A percentile compares a stretch with the other conserved stretches of the same genome.
These are phyloP conservation scores for Thecocarcelia acutangulata DNA, from an alignment of 2,888 invertebrate species.

Conservation along the genomic window DNA sequence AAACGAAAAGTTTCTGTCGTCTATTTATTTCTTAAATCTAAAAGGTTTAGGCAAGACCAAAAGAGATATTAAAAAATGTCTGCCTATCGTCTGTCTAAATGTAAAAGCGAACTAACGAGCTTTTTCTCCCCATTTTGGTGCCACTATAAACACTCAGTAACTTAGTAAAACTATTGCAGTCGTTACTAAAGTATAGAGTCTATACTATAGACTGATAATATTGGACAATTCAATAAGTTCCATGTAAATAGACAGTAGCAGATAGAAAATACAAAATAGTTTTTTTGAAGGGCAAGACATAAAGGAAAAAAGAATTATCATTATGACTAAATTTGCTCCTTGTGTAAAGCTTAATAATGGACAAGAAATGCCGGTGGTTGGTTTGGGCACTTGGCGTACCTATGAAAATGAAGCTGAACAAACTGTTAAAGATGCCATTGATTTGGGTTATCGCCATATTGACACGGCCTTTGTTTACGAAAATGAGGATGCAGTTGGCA, in stretches of 20 bases:
- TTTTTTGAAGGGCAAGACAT: slow-evolving; percentile 11
- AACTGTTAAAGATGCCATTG: slow-evolving; percentile 81
- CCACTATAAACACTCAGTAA: slow-evolving; percentile 5
- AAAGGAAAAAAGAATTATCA: slow-evolving; percentile 17
- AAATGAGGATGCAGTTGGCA: slow-evolving; percentile 81
- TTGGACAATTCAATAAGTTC: slow-evolving; percentile 24
- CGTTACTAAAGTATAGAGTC: no score
- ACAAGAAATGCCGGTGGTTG: slow-evolving; percentile 85
- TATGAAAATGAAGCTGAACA: slow-evolving; percentile 75
- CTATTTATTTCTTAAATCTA: no score
- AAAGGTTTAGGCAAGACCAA: no score
- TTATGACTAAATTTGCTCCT: slow-evolving; percentile 79
- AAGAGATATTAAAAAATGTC: no score
- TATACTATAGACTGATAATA: no score
- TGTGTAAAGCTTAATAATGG: slow-evolving; percentile 85
- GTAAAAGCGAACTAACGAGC: no score
- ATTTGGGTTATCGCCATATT: slow-evolving; percentile 83
- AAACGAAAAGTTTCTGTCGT: no score
- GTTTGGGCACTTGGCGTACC: slow-evolving; percentile 85
- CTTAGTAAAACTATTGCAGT: background rate
- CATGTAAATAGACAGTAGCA: background rate
- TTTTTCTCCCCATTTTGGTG: no score
- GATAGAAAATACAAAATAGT: background rate
- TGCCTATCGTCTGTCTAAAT: no score
- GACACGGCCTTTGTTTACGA: slow-evolving; percentile 83